Evolutionary conservation across 2,888 invertebrate species (phyloP).

Genomic region (Lithosia quadra): DNA sequence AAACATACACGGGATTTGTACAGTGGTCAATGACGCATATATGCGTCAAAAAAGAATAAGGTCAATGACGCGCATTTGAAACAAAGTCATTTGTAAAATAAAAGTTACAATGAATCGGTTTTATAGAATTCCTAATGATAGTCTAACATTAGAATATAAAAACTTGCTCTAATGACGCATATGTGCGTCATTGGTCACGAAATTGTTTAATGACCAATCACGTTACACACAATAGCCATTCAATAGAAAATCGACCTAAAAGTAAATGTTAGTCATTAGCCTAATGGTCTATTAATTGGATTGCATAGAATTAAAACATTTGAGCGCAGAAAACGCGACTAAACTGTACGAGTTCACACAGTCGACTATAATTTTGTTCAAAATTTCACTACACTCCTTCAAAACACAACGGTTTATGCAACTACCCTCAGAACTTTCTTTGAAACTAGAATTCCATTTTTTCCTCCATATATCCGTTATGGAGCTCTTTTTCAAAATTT

Average conservation of each 20-base stretch:
- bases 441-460: constrained; percentile 71
- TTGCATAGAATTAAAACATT: constrained; percentile 78
- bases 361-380: constrained; percentile 72
- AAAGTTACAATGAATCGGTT: no score
- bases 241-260: not conserved
- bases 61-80: no score
- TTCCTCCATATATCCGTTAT: constrained; percentile 75
- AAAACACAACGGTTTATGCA: constrained; percentile 60
- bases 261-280: no score
- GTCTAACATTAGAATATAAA: no score
- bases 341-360: constrained; percentile 74
- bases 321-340: constrained; percentile 71
- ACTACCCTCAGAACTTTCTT: constrained; percentile 51
- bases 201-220: no score
- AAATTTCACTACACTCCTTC: constrained; percentile 61
- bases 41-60: no score
- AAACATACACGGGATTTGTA: not conserved
- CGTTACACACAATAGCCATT: no score
- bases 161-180: no score
- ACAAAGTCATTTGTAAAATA: no score
- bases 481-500: constrained; percentile 61
- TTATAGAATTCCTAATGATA: no score
- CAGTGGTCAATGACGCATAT: no score
- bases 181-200: no score
- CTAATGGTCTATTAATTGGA: constrained; percentile 5